Evolutionary conservation across 2,113 vertebrate species (phyloP), one percentile per base, ranked within the genome.

Genomic region (Burhinus bistriatus): DNA sequence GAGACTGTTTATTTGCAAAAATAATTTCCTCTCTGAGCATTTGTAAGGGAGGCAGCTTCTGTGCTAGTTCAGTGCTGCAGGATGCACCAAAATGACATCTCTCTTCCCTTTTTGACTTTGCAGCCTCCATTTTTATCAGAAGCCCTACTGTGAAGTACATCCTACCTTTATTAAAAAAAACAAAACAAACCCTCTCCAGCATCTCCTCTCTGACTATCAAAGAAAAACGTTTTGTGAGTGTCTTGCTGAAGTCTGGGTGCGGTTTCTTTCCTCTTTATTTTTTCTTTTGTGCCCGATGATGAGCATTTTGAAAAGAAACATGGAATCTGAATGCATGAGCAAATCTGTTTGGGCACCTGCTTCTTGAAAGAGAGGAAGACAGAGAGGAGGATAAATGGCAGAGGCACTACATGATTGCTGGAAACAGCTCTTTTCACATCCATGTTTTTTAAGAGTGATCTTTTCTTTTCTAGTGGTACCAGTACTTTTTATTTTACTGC

Each of bases 311-410:
- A 90, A 94, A 92, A 95, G 64, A 76, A 91, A 61, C 13, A 47
- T 57, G 30, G 44, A 81, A 87, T 83, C 34, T 91, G 71, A 95
- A 90, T 69, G 52, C 82, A 47, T 66, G 40, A 80, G 15, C 73
- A 95, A 93, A 90, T 79, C 30, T 87, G 25, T 87, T 71, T 85
- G 55, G 58, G 68, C 79, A 92, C 71, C 68, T 92, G 83, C 58
- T 85, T 86, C 85, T 94, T 97, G 79, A 93, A 91, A 94, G 72
- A 91, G 51, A 80, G 30, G 38, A 96, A 95, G 54, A 73, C 45
- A 84, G 78, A 72, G 32, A 86, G 70, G 19, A 66, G 45, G 27
- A 81, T 88, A 86, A 96, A 86, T 81, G 68, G 15, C 58, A 96
- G 62, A 93, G 26, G 54, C 29, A 78, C 32, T 80, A n/a, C 4